Evolutionary conservation across 2,797 vertebrate species (phyloP), one percentile per base, ranked within the genome.

Genomic region (Enteromius treurensis): DNA sequence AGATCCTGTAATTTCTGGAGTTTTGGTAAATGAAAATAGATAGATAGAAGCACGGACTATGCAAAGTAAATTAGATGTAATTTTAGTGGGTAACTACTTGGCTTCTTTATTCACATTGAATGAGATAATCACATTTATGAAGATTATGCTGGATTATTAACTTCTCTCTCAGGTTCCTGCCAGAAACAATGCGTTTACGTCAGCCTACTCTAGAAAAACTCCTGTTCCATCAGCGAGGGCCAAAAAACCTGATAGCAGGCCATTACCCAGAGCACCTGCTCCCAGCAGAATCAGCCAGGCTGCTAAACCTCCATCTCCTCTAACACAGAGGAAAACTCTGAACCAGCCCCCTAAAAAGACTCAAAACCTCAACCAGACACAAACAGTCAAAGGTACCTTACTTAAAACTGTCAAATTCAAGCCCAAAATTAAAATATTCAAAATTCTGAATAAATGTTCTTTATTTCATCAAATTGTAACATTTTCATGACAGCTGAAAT

Each of bases 171-270:
- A 88, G 88, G 67, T 29, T 77, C 81, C 64, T 62, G 1, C 14
- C 75, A 88, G 86, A 49, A 80, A 88, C 45, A 78, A 42, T 60
- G 1, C 60, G 34, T 80, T 69, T 71, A 65, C 49, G 65, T 64
- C 77, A 19, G 73, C 81, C 9, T 79, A 84, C 17, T 23, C 34
- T 67, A 91, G 76, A 85, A 94, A 84, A 80, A 67, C 88, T 47
- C 21, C 84, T 23, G 40, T 75, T 5, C 68, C 88, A 67, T 75
- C 84, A 11, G 40, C 0, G 0, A 89, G 87, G 86, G 88, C 86
- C 55, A 83, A 84, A 60, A 83, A 45, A 4, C 21, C 75, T 34
- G 86, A 83, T 45, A 45, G 11, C 79, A 88, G 49, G 64, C 80
- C 4, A 13, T 42, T 85, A 19, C 62, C 87, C 2, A 71, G 58